A percentile compares a stretch with the other conserved stretches of the same genome.
These are phyloP conservation scores for Aricia agestis DNA, from an alignment of 1,140 invertebrate genomes.

Conservation along the genomic window DNA sequence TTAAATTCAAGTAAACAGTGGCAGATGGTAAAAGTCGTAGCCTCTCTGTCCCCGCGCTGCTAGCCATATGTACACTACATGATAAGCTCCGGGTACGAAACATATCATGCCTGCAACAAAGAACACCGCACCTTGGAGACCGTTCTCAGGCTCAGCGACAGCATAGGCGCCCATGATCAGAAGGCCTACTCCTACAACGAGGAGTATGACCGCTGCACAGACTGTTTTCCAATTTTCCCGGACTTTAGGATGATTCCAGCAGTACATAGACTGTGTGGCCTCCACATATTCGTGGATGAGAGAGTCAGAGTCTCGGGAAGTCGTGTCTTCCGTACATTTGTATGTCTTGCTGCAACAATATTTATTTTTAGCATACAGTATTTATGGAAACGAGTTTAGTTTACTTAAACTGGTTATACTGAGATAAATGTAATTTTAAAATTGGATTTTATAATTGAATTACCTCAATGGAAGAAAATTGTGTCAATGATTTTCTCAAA, in stretches of 20 bases:
- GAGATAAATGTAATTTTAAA: conserved; percentile 4
- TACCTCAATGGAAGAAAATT: not conserved
- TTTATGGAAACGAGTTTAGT: no score
- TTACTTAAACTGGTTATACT: not conserved
- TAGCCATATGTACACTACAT: conserved; percentile 89
- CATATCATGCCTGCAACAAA: conserved; percentile 88
- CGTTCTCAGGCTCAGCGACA: conserved; percentile 81
- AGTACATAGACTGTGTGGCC: conserved; percentile 79
- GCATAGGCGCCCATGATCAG: conserved; percentile 85
- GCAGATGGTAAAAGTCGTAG: conserved; percentile 89
- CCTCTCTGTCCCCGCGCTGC: conserved; percentile 87
- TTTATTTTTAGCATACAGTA: not conserved
- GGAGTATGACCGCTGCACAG: conserved; percentile 83
- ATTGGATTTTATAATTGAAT: conserved; percentile 3
- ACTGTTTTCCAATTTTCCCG: conserved; percentile 91
- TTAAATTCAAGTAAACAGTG: conserved; percentile 83
- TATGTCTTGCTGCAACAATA: conserved; percentile 77
- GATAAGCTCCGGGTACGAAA: conserved; percentile 88
- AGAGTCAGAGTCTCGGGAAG: conserved; percentile 87
- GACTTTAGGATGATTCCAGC: conserved; percentile 89
- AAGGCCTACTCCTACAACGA: conserved; percentile 86
- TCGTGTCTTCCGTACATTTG: conserved; percentile 81
- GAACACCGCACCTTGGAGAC: conserved; percentile 87
- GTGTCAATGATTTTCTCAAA: not conserved
- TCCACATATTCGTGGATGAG: conserved; percentile 85